Evolutionary conservation across 2,888 invertebrate species (phyloP).

Genomic region (Eristalis pertinax): DNA sequence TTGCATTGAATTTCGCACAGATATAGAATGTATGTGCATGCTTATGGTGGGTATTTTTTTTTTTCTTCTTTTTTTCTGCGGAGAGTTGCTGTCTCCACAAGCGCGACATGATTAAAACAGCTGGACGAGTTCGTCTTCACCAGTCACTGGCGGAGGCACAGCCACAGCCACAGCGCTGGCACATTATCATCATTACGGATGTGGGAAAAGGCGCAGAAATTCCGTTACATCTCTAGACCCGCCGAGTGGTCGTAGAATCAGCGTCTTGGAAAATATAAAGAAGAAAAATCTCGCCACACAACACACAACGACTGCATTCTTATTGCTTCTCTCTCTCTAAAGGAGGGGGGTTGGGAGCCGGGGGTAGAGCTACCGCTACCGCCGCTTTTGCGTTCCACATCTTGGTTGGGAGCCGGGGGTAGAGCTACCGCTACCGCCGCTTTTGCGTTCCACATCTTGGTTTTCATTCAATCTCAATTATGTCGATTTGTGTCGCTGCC

Average conservation of each 20-base stretch:
- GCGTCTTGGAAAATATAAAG: slow-evolving; percentile 48
- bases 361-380: no score
- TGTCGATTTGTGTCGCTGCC: slow-evolving; percentile 66
- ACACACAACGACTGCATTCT: slow-evolving; percentile 53
- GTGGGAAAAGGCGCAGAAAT: slow-evolving; percentile 70
- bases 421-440: no score
- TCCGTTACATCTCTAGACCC: slow-evolving; percentile 66
- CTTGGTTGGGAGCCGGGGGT: no score
- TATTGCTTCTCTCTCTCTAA: slow-evolving; percentile 55
- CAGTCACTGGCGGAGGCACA: no score
- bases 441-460: slow-evolving; percentile 67
- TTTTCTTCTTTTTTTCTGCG: no score
- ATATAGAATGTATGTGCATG: slow-evolving; percentile 39
- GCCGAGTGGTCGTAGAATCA: slow-evolving; percentile 61
- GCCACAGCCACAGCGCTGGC: background rate
- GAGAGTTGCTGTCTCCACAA: slow-evolving; percentile 27
- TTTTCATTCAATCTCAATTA: slow-evolving; percentile 71
- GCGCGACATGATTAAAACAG: slow-evolving; percentile 69
- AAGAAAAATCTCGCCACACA: slow-evolving; percentile 28
- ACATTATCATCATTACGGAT: slow-evolving; percentile 68
- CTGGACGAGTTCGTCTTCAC: slow-evolving; percentile 70
- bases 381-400: no score
- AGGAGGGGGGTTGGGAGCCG: no score
- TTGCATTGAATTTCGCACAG: slow-evolving; percentile 40
- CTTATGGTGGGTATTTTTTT: slow-evolving; percentile 61